Base-by-base conservation (phyloP, 2,888 invertebrate species). In the Pterostichus madidus region DNA sequence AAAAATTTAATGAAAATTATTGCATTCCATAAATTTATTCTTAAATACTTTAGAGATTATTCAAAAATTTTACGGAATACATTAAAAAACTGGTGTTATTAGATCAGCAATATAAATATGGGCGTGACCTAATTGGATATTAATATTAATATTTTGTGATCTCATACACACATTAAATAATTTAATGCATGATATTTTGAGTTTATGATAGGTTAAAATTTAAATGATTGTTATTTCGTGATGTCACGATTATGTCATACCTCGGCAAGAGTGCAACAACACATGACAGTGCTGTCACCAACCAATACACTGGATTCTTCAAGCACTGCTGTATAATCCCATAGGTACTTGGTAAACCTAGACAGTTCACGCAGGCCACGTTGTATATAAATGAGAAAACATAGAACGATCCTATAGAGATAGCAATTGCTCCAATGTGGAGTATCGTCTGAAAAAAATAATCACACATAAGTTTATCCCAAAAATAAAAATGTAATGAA, bases 341-440 rank as follows among this genome's bases (percentile, higher is more conserved):
- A 90, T 95, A 97, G 32, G 96, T 97, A 86, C 96, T 96, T 52
- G 97, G 96, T 86, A 98, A 91, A 83, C 94, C 95, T 89, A 96
- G 94, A 90, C 96, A 96, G 86, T 94, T 93, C 85, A 96, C 93
- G 89, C 96, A 96, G 85, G 96, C 90, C 8, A 94, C 92, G 91
- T 98, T 96, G 91, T 97, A 98, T 76, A 96, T 88, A 83, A 98
- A 91, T 84, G 97, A 96, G 90, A 98, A 95, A 86, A 93, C 91
- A 90, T 96, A 96, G 92, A 96, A 98, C 84, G 95, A 91, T 59
- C 93, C 91, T 87, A 98, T 91, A 84, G 98, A 98, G 32, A 95
- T 91, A 78, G 94, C 87, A 87, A 98, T 93, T 68, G 97, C 95
- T 82, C 93, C 89, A 85, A 95, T 90, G 90, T 98, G 97, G 86